Percentiles rank a stretch among this genome's conserved stretches.
Evolutionary conservation across 92 coral and sea anemone genomes (phyloP).

Genomic region (Virgularia gustaviana): DNA sequence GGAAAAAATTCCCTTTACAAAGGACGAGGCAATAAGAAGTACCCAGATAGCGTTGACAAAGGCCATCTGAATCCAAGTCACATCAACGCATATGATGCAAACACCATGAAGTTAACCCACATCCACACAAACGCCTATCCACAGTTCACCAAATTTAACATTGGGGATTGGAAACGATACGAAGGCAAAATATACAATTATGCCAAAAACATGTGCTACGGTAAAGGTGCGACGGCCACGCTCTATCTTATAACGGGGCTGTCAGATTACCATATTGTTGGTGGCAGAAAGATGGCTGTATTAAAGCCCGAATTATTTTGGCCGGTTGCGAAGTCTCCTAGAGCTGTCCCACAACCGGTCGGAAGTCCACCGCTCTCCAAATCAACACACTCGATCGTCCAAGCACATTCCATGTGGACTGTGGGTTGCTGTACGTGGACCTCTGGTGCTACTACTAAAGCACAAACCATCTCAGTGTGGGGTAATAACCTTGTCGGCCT

Average conservation of each 20-base stretch:
- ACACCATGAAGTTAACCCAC: constrained; percentile 32
- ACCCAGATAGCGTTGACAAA: constrained; percentile 13
- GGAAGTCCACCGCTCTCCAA: background rate
- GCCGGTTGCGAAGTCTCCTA: background rate
- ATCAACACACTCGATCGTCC: background rate
- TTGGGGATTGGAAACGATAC: constrained; percentile 6
- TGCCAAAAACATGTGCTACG: constrained; percentile 15
- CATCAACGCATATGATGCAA: constrained; percentile 32
- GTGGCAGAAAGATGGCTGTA: background rate
- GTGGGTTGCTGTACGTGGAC: constrained; percentile 53
- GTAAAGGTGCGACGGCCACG: background rate
- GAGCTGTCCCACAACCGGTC: background rate
- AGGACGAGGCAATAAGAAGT: background rate
- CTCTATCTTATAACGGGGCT: constrained; percentile 30
- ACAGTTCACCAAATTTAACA: constrained; percentile 26
- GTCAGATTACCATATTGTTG: constrained; percentile 25
- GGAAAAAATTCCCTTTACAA: background rate
- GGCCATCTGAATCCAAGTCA: constrained; percentile 49
- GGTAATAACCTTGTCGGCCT: background rate
- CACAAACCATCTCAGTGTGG: background rate
- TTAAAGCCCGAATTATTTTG: background rate
- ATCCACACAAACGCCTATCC: constrained; percentile 51
- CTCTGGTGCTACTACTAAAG: background rate
- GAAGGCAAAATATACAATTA: constrained; percentile 34
- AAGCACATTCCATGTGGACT: constrained; percentile 49